Evolutionary conservation across 2,797 vertebrate species (phyloP), one percentile per base, ranked within the genome.

Genomic region (Acanthurus tractus): DNA sequence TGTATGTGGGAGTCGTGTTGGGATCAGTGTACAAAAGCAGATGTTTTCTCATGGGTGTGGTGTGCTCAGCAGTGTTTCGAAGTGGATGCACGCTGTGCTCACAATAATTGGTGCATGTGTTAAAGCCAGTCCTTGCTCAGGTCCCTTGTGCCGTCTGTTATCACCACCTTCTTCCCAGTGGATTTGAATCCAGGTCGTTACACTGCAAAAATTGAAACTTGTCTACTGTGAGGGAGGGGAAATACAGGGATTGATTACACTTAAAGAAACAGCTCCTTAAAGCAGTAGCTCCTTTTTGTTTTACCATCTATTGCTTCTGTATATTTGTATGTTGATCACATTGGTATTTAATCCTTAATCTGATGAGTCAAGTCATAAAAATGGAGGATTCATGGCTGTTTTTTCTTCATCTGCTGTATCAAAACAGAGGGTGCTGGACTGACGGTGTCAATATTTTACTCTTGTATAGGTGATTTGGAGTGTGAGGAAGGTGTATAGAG

Each of bases 41-140:
- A 92, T 94, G 93, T 94, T 94, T 94, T 89, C 91, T 93, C 91
- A 67, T 76, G 80, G 90, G 79, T 69, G 86, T 71, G 87, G 75
- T 20, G 12, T n/a, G 34, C 86, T 90, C 87, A 88, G 86, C 83
- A 72, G 81, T 86, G 88, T 85, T 89, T 92, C 86, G 74, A 78
- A 83, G 89, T 90, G 88, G 86, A 88, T 62, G 68, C 86, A 85
- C 3, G 66, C 85, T 89, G 90, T 80, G 85, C 87, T 91, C 78
- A 69, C 86, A 91, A 87, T 92, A 93, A 93, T 89, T 89, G 91
- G 87, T 89, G 89, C 84, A 86, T 87, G 86, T 87, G 89, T 93
- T 88, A 85, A 90, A 90, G 82, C 82, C 84, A 84, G 76, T 87
- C 72, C 83, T 79, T 57, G 59, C 63, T 64, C 68, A 72, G 71